Conservation (phyloP, 1,140 invertebrate species). For the Macrobrachium rosenbergii region DNA sequence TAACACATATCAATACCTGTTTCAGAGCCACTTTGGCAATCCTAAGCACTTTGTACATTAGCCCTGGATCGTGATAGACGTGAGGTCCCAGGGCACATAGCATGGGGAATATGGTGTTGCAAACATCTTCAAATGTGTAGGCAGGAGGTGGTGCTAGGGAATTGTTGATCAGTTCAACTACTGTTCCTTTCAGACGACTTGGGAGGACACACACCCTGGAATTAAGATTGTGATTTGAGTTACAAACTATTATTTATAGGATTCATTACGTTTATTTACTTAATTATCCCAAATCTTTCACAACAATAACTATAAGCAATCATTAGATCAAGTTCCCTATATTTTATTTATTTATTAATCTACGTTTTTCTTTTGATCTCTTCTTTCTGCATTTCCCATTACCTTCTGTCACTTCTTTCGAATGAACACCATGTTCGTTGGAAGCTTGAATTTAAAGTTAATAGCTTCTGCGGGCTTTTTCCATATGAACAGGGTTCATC, state of each 20-base stretch:
- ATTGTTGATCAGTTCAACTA: constrained; percentile 73
- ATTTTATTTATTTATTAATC: too few species aligned
- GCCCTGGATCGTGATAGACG: constrained; percentile 86
- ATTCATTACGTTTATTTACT: too few species aligned
- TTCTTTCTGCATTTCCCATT: too few species aligned
- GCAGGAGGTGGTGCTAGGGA: constrained; percentile 76
- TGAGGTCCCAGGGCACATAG: constrained; percentile 88
- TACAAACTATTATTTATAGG: background rate
- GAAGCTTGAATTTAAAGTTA: too few species aligned
- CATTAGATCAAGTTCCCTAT: too few species aligned
- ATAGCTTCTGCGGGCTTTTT: too few species aligned
- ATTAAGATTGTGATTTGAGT: background rate
- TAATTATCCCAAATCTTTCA: too few species aligned
- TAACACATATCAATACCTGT: constrained; percentile 67
- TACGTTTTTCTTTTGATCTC: too few species aligned
- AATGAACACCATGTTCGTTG: too few species aligned
- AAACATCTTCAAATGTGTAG: constrained; percentile 80
- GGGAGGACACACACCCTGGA: constrained; percentile 80
- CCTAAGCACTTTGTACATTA: constrained; percentile 88
- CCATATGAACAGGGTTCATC: too few species aligned
- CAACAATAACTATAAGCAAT: too few species aligned
- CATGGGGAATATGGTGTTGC: constrained; percentile 87
- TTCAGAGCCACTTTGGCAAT: constrained; percentile 74
- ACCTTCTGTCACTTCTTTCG: too few species aligned
- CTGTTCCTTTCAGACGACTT: constrained; percentile 77